Percentiles rank a stretch among this genome's conserved stretches.
Conservation (phyloP, 2,113 vertebrate species). For the Carassius auratus region DNA sequence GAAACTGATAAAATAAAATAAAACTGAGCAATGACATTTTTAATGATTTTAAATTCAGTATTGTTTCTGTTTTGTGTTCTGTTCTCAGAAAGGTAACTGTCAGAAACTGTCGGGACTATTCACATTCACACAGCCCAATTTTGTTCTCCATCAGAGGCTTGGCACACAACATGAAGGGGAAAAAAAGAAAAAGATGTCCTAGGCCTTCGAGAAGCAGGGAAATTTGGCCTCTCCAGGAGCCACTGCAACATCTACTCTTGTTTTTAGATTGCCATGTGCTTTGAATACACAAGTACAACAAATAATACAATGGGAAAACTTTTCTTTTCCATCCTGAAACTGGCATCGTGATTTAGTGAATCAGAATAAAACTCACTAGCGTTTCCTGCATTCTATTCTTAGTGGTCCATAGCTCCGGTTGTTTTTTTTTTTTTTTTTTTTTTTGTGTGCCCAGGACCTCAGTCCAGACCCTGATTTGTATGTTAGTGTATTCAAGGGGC, state of each 20-base stretch:
- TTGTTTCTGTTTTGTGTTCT: not conserved
- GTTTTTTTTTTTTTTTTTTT: not conserved
- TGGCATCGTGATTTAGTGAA: conserved; percentile 46
- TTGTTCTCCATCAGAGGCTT: conserved; percentile 37
- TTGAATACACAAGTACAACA: conserved; percentile 52
- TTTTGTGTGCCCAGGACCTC: conserved; percentile 41
- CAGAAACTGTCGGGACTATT: not conserved
- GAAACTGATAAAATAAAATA: not conserved
- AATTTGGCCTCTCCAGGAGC: conserved; percentile 30
- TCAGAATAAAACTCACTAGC: conserved; percentile 49
- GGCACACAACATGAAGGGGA: conserved; percentile 5
- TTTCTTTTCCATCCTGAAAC: conserved; percentile 12
- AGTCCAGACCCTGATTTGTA: conserved; percentile 53
- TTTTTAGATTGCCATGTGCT: conserved; percentile 36
- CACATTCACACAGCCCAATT: conserved; percentile 30
- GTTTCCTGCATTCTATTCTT: conserved; percentile 52
- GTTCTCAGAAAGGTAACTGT: not conserved
- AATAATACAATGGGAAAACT: conserved; percentile 38
- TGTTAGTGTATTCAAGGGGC: conserved; percentile 62
- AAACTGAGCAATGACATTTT: not conserved
- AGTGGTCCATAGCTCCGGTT: conserved; percentile 35
- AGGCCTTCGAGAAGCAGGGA: conserved; percentile 21
- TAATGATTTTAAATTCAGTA: not conserved
- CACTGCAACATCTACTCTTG: conserved; percentile 33
- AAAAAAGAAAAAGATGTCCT: conserved; percentile 32